phyloP scores from a whole-genome alignment of 2,797 vertebrate genomes.

The Pagetopsis macropterus region DNA sequence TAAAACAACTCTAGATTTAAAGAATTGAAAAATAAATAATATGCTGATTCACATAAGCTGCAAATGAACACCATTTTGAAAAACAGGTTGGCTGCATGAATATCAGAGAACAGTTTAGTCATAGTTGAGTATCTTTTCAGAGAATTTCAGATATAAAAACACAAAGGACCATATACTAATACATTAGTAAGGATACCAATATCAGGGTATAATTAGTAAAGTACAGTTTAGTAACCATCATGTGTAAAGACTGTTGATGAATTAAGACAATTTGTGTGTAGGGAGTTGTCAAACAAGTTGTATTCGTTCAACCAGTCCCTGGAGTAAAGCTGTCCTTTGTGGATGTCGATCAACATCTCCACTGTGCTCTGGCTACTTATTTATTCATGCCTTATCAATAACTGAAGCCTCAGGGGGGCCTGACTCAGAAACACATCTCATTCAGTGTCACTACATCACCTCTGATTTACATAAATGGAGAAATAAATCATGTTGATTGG shows the following conservation, averaged over 20 bases:
- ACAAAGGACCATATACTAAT: conserved; percentile 8
- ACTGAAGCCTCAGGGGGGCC: conserved; percentile 32
- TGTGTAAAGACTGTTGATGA: conserved; percentile 12
- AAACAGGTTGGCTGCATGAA: not conserved
- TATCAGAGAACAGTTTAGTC: not conserved
- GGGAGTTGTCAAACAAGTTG: conserved; percentile 41
- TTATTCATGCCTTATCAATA: conserved; percentile 72
- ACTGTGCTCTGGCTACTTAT: conserved; percentile 33
- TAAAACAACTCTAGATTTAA: not conserved
- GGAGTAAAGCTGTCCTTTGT: conserved; percentile 40
- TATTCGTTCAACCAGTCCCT: conserved; percentile 34
- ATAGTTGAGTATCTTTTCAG: not conserved
- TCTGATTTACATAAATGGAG: conserved; percentile 52
- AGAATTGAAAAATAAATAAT: not conserved
- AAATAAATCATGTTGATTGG: conserved; percentile 57
- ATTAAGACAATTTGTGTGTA: conserved; percentile 8
- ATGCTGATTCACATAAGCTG: not conserved
- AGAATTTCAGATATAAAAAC: not conserved
- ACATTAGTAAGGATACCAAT: not conserved
- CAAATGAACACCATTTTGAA: not conserved
- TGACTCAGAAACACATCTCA: conserved; percentile 38
- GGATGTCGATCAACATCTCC: conserved; percentile 39
- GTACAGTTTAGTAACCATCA: not conserved
- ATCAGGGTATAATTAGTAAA: not conserved
- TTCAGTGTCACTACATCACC: conserved; percentile 42